These are phyloP conservation scores for Myiozetetes cayanensis DNA, from an alignment of 2,113 vertebrate species.

Conservation along the genomic window DNA sequence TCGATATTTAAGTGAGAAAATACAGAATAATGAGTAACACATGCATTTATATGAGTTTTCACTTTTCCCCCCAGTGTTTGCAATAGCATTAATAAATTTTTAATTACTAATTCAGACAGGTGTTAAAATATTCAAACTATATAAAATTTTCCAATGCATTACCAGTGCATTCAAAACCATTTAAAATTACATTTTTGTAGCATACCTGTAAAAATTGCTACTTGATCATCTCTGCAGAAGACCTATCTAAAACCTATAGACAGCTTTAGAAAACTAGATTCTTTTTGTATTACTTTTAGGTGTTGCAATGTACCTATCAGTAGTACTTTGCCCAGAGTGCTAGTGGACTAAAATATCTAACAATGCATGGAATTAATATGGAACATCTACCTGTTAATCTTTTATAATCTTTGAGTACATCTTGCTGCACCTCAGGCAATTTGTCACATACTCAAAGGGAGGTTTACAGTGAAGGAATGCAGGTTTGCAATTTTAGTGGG, in stretches of 20 bases:
- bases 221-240: not conserved
- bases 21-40: not conserved
- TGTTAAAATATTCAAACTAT: not conserved
- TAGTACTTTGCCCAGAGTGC: not conserved
- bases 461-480: not conserved
- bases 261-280: not conserved
- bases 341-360: not conserved
- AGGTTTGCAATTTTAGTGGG: not conserved
- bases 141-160: slow-evolving; percentile 4
- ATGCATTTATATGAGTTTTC: not conserved
- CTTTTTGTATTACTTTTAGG: not conserved
- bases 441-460: not conserved
- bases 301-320: not conserved
- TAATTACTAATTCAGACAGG: not conserved
- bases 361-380: not conserved
- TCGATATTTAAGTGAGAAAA: not conserved
- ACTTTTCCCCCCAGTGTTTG: not conserved
- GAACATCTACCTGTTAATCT: not conserved
- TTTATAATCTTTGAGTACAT: not conserved
- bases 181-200: not conserved
- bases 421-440: not conserved
- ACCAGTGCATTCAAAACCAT: not conserved
- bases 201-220: not conserved
- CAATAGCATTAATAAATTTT: not conserved
- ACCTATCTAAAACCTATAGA: not conserved